Percentiles rank a stretch among this genome's conserved stretches.
These are phyloP conservation scores for Desmophyllum pertusum DNA, from an alignment of 92 coral and sea anemone species.

Conservation along the genomic window DNA sequence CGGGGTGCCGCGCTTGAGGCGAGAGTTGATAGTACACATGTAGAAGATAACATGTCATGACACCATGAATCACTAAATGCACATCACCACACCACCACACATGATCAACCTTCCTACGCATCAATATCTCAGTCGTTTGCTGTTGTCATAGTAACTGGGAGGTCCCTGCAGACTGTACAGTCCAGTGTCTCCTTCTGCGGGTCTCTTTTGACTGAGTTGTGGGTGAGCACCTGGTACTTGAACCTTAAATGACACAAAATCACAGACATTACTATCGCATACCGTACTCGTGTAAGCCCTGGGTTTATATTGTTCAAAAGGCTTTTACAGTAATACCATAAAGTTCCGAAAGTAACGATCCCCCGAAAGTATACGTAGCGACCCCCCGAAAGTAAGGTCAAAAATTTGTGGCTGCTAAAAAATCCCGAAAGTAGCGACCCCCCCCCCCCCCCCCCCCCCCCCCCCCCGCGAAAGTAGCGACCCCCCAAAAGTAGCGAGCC, in stretches of 20 bases:
- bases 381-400: no score
- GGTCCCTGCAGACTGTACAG: constrained; percentile 50
- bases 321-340: no score
- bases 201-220: constrained; percentile 63
- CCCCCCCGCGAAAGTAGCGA: no score
- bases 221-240: constrained; percentile 47
- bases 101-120: background rate
- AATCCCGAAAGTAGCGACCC: no score
- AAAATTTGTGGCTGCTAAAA: no score
- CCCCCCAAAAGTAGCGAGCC: no score
- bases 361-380: no score
- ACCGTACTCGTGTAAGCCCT: background rate
- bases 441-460: no score
- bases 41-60: background rate
- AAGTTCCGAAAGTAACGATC: no score
- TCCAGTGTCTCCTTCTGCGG: constrained; percentile 47
- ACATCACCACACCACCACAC: constrained; percentile 10
- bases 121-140: constrained; percentile 70
- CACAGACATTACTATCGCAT: background rate
- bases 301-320: no score
- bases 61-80: background rate
- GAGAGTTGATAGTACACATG: background rate
- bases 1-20: no score
- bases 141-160: constrained; percentile 60
- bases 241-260: constrained; percentile 33